phyloP scores from a whole-genome alignment of 2,113 vertebrate species.

The Butastur rufipennis region DNA sequence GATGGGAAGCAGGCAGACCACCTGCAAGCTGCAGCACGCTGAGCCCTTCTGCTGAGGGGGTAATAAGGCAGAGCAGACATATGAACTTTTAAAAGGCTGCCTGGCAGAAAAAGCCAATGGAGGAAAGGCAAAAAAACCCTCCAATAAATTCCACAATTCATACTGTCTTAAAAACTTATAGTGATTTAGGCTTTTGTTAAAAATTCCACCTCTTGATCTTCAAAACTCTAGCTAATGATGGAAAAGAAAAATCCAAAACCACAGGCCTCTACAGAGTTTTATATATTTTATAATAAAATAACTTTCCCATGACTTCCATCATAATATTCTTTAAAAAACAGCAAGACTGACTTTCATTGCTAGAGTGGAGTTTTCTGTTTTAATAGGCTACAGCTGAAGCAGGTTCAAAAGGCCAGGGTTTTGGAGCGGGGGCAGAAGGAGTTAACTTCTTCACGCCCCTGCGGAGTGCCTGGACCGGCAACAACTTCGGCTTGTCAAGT shows the following conservation, averaged over 20 bases:
- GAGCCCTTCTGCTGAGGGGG: background rate
- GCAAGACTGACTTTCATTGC: background rate
- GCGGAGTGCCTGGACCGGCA: constrained; percentile 47
- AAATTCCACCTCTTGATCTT: constrained; percentile 38
- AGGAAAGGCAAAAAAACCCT: background rate
- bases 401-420: constrained; percentile 16
- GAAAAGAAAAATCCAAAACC: constrained; percentile 45
- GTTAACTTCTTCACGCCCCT: constrained; percentile 3
- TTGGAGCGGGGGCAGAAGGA: background rate
- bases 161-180: background rate
- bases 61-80: background rate
- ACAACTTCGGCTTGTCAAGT: constrained; percentile 62
- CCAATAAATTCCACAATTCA: constrained; percentile 19
- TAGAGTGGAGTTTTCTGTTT: background rate
- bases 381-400: constrained; percentile 59
- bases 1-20: background rate
- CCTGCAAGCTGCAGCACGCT: background rate
- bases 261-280: background rate
- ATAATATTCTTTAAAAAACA: background rate
- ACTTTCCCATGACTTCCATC: constrained; percentile 52
- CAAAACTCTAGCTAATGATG: constrained; percentile 25
- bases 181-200: constrained; percentile 17
- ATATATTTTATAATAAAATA: constrained; percentile 33
- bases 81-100: background rate
- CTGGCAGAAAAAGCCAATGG: background rate